phyloP scores from a whole-genome alignment of 2,797 vertebrate genomes.

The Delichon dasypus region DNA sequence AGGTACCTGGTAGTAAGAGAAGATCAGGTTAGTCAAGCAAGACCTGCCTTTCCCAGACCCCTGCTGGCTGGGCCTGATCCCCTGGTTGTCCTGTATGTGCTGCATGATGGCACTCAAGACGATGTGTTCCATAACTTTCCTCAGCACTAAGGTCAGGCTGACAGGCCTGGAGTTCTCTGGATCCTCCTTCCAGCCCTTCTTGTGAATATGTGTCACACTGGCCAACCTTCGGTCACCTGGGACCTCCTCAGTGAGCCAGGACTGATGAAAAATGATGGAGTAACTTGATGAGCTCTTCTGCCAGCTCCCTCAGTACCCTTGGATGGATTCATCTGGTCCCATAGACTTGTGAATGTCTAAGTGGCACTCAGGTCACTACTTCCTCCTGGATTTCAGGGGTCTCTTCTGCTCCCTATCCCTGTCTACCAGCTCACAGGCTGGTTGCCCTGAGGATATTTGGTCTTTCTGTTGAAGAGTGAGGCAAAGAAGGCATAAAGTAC shows the following conservation, averaged over 20 bases:
- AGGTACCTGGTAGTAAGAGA: neutral
- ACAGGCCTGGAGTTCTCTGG: neutral
- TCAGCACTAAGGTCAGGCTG: neutral
- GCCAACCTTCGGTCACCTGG: neutral
- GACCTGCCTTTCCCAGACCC: neutral
- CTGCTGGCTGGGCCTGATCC: too few species aligned
- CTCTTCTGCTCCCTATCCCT: neutral
- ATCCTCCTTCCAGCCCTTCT: neutral
- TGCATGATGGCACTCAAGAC: neutral
- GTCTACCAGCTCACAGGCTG: neutral
- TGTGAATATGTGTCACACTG: neutral
- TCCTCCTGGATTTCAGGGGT: neutral
- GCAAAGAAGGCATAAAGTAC: neutral
- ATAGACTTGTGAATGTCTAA: neutral
- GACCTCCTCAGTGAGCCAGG: neutral
- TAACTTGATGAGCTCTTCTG: neutral
- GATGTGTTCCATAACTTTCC: neutral
- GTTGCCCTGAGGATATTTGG: neutral
- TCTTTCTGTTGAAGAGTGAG: neutral
- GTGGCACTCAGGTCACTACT: neutral
- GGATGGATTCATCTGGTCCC: neutral
- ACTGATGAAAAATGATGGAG: neutral
- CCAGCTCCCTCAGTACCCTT: neutral
- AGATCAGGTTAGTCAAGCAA: neutral
- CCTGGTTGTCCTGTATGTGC: too few species aligned